Evolutionary conservation across 2,113 vertebrate species (phyloP).

Genomic region (Terrapene triunguis): DNA sequence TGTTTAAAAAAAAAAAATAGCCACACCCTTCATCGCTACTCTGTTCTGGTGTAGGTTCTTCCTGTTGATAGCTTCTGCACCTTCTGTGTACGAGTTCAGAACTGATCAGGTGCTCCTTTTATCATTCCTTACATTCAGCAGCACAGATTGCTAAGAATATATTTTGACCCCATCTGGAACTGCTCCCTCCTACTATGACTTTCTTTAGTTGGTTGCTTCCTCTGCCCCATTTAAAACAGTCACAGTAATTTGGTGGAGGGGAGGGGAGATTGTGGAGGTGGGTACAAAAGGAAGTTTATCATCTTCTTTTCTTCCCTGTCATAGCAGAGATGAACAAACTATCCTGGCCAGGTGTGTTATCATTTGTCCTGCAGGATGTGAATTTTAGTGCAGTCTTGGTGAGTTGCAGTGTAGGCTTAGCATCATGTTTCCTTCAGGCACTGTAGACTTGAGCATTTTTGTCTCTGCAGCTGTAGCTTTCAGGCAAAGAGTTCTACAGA

Average conservation of each 20-base stretch:
- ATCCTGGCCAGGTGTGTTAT: background rate
- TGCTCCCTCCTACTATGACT: background rate
- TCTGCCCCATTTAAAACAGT: background rate
- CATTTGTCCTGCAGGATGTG: background rate
- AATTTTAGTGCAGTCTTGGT: background rate
- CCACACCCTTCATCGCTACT: background rate
- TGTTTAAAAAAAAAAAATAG: background rate
- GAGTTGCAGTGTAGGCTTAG: background rate
- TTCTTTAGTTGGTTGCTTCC: background rate
- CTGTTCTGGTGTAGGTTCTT: background rate
- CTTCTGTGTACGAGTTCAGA: background rate
- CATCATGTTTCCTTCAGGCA: background rate
- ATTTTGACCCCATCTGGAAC: background rate
- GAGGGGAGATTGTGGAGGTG: background rate
- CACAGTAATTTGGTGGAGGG: background rate
- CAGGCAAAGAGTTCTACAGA: background rate
- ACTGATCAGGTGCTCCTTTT: rapidly evolving
- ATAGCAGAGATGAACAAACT: background rate
- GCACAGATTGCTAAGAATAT: background rate
- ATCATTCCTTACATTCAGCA: background rate
- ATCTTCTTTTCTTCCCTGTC: background rate
- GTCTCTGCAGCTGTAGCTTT: background rate
- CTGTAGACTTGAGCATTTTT: background rate
- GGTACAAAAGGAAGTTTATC: background rate
- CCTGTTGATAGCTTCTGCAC: background rate